A percentile compares a stretch with the other conserved stretches of the same genome.
Evolutionary conservation across 2,888 invertebrate genomes (phyloP).

Genomic region (Molorchus minor): DNA sequence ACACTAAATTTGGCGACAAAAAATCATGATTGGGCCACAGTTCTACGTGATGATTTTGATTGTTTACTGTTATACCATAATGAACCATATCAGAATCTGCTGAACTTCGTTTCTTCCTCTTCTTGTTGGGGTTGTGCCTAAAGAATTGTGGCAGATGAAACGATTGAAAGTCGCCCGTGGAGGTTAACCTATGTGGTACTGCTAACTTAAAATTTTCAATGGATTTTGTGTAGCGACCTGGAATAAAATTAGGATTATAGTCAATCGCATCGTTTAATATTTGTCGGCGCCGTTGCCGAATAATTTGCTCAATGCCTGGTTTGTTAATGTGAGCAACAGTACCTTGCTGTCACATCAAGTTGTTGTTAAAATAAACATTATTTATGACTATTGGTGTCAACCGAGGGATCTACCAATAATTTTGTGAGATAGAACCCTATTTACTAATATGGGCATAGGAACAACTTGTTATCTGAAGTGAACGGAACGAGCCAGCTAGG

Average conservation of each 20-base stretch:
- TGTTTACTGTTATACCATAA: slow-evolving; percentile 56
- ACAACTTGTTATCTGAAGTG: too few relatives aligned
- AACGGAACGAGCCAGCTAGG: too few relatives aligned
- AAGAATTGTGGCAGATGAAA: slow-evolving; percentile 64
- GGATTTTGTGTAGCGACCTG: slow-evolving; percentile 64
- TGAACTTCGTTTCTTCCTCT: slow-evolving; percentile 40
- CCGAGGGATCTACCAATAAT: too few relatives aligned
- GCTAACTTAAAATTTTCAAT: slow-evolving; percentile 62
- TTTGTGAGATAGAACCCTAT: too few relatives aligned
- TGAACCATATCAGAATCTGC: slow-evolving; percentile 51
- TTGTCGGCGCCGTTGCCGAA: too few relatives aligned
- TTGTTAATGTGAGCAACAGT: too few relatives aligned
- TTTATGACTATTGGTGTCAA: too few relatives aligned
- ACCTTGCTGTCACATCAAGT: too few relatives aligned
- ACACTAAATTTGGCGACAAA: slow-evolving; percentile 61
- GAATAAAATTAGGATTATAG: slow-evolving; percentile 36
- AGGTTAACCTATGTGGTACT: slow-evolving; percentile 62
- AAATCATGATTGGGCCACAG: slow-evolving; percentile 65
- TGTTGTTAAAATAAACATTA: too few relatives aligned
- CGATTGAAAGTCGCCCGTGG: slow-evolving; percentile 61
- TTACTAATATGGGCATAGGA: too few relatives aligned
- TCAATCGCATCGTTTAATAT: background rate
- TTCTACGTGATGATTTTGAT: slow-evolving; percentile 61
- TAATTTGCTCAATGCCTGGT: too few relatives aligned
- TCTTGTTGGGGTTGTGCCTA: slow-evolving; percentile 46